Percentiles rank a stretch among this genome's conserved stretches.
Evolutionary conservation across 2,113 vertebrate genomes (phyloP).

Genomic region (Cyphomyrus discorhynchus): DNA sequence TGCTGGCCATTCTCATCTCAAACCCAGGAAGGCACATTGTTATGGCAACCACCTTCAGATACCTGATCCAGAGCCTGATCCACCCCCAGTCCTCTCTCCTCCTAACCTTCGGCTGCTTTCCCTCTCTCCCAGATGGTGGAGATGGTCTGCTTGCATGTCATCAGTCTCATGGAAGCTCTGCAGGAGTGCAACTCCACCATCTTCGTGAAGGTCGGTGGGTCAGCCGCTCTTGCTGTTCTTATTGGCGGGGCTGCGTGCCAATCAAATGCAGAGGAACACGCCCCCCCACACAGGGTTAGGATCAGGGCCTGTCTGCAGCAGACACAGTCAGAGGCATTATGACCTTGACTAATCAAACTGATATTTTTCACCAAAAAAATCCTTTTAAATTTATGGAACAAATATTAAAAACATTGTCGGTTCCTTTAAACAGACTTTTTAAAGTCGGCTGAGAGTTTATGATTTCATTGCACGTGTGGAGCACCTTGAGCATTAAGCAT

Average conservation of each 20-base stretch:
- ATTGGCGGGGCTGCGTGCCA: not conserved
- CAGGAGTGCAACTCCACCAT: slow-evolving; percentile 98
- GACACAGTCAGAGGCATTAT: not conserved
- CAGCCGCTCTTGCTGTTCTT: not conserved
- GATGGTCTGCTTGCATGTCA: slow-evolving; percentile 98
- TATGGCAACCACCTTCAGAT: not conserved
- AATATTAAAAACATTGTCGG: not conserved
- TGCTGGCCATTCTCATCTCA: not conserved
- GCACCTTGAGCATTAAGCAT: not conserved
- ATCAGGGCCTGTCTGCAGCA: not conserved
- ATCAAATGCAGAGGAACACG: not conserved
- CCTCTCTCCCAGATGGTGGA: slow-evolving; percentile 80
- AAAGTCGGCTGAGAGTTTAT: not conserved
- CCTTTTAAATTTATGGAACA: not conserved
- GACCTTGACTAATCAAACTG: not conserved
- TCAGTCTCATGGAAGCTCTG: slow-evolving; percentile 95
- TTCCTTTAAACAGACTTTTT: not conserved
- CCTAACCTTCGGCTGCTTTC: not conserved
- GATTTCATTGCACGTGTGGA: not conserved
- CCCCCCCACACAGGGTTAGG: not conserved
- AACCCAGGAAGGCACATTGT: not conserved
- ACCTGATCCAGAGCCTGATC: not conserved
- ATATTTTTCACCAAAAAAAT: not conserved
- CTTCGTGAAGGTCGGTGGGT: slow-evolving; percentile 83
- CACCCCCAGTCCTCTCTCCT: not conserved